Base-by-base conservation (phyloP, 2,113 vertebrate genomes). In the Verasper variegatus region DNA sequence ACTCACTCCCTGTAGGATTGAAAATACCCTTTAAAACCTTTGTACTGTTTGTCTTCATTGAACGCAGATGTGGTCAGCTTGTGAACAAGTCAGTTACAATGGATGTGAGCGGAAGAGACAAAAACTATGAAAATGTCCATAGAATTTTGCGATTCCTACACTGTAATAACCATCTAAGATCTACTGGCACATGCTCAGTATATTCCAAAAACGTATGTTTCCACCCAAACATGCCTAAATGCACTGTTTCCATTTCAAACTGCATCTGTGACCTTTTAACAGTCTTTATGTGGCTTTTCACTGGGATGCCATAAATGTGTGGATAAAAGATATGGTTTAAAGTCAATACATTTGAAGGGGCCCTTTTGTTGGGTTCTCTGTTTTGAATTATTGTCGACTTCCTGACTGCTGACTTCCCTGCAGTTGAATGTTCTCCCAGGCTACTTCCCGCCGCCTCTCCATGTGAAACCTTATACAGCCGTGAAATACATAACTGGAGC, bases 331-430 rank as follows among this genome's bases (percentile, higher is more conserved):
- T 68, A 86, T 15, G 58, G 31, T 73, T 45, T 76, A 79, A 79
- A 86, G 74, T 82, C 61, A 78, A 86, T 71, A 76, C 69, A 60
- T 85, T 63, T 73, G 51, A n/a, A 87, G 70, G 82, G 55, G 75
- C 49, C 67, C 78, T 73, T 85, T 80, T 86, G 83, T 80, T 76
- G 21, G 40, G 73, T 68, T 68, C 49, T 83, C 90, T 94, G 92
- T 81, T 93, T 92, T 93, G 79, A 92, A 92, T 93, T 93, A 93
- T 85, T 83, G 68, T 86, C 71, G 80, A 86, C 88, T 92, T 93
- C 91, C 91, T 93, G 89, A 75, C 82, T 73, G 57, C 71, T 76
- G 68, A 69, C 67, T 80, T 89, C 74, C 88, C 76, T 82, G 68
- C 42, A 45, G 71, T 67, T 78, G 76, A 81, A 84, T 75, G 81